Evolutionary conservation across 2,888 invertebrate species (phyloP).

Genomic region (Drosophila seclusa): DNA sequence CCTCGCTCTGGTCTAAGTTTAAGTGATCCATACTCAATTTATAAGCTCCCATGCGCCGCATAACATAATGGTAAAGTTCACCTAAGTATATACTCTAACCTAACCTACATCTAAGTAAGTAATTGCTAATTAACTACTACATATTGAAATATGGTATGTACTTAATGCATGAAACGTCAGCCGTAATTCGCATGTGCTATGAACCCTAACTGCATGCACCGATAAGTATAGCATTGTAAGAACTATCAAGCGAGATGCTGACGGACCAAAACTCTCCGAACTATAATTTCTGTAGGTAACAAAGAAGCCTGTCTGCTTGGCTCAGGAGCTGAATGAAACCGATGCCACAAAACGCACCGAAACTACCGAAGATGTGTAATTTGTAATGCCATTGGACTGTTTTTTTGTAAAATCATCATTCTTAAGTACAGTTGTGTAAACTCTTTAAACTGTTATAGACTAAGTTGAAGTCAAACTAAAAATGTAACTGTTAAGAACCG

Average conservation of each 20-base stretch:
- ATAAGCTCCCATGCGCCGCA: slow-evolving; percentile 62
- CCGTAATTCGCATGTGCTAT: slow-evolving; percentile 43
- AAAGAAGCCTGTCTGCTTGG: slow-evolving; percentile 46
- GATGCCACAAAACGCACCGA: slow-evolving; percentile 37
- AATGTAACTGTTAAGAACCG: slow-evolving; percentile 44
- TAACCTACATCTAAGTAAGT: slow-evolving; percentile 54
- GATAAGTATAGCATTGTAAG: slow-evolving; percentile 51
- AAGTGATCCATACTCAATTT: slow-evolving; percentile 63
- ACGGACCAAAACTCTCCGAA: slow-evolving; percentile 9
- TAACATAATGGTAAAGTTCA: slow-evolving; percentile 69
- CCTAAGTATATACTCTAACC: slow-evolving; percentile 36
- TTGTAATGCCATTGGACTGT: background rate
- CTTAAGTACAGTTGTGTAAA: slow-evolving; percentile 36
- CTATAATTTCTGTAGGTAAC: slow-evolving; percentile 58
- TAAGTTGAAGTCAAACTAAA: slow-evolving; percentile 47
- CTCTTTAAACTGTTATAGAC: slow-evolving; percentile 28
- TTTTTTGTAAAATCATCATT: slow-evolving; percentile 11
- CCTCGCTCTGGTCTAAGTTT: slow-evolving; percentile 59
- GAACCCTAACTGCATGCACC: slow-evolving; percentile 56
- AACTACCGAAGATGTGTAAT: slow-evolving; percentile 37
- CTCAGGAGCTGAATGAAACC: slow-evolving; percentile 45
- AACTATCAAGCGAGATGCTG: slow-evolving; percentile 1
- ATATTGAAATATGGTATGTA: slow-evolving; percentile 9
- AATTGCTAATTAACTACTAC: slow-evolving; percentile 35
- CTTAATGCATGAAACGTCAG: slow-evolving; percentile 26